Evolutionary conservation across 2,888 invertebrate genomes (phyloP), one percentile per base, ranked within the genome.

Genomic region (Drosophila putrida): DNA sequence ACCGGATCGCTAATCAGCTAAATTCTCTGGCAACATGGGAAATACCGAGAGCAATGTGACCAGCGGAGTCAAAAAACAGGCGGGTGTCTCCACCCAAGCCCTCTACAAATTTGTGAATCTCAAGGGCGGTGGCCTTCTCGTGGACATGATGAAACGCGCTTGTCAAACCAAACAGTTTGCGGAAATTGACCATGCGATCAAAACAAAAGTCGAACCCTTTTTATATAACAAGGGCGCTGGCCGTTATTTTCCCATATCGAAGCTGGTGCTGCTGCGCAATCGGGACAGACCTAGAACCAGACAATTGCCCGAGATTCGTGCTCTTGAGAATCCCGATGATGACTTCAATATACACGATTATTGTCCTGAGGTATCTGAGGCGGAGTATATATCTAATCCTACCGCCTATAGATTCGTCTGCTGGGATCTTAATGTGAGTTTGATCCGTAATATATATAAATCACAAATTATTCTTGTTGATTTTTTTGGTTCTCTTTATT

Each of bases 61-160:
- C 0, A 97, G 97, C 92, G 98, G 98, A 44, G 98, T 99, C 15
- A 99, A 98, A 92, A 98, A 98, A 80, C 98, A 99, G 92, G 98
- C 98, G 3, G 97, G 97, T 25, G 96, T 96, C 11, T 96, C 96
- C 2, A 94, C 95, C 28, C 96, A 97, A 90, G 95, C 96, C 57
- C 94, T 98, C 54, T 98, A 98, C 91, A 97, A 97, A 90, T 94
- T 98, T 49, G 96, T 97, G 6, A 96, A 98, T 93, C 93, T 98
- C 59, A 98, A 98, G 95, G 98, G 98, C 74, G 97, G 97, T 28
- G 99, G 98, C 59, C 94, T 97, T n/a, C 93, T 98, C 27, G 97
- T 98, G 8, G 97, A 98, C 89, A 95, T 98, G 94, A 97, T 97
- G 96, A 97, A 98, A 91, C 93, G 97, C 78, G 97, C 98, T 0